These are phyloP conservation scores for Sphaerodactylus townsendi DNA, from an alignment of 2,113 vertebrate species.

Conservation along the genomic window DNA sequence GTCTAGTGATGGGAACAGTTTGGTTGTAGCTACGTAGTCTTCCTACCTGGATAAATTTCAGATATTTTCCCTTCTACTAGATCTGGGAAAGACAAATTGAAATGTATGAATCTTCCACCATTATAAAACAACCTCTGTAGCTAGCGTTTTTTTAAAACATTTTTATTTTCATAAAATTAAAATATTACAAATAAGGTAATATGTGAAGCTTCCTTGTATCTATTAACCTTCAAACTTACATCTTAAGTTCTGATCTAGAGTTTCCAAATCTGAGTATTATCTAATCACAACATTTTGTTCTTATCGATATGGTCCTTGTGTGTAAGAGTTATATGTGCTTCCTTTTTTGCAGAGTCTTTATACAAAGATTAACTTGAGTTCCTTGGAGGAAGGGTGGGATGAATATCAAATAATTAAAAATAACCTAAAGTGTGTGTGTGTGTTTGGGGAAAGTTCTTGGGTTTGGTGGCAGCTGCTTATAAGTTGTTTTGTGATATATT, in stretches of 20 bases:
- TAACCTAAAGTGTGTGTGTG: not conserved
- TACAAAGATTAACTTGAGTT: slow-evolving; percentile 1
- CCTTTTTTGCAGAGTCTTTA: not conserved
- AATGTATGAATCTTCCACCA: not conserved
- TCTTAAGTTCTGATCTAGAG: too few relatives aligned
- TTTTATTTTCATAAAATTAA: too few relatives aligned
- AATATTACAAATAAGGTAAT: too few relatives aligned
- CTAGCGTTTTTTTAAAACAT: too few relatives aligned
- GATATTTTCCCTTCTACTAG: not conserved
- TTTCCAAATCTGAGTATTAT: too few relatives aligned
- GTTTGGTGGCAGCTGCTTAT: not conserved
- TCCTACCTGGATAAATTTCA: not conserved
- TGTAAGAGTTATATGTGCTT: not conserved
- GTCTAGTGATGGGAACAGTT: not conserved
- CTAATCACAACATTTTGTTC: too few relatives aligned
- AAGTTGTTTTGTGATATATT: not conserved
- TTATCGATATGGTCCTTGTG: too few relatives aligned
- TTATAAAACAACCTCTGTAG: not conserved
- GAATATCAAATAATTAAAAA: too few relatives aligned
- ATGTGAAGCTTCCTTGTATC: too few relatives aligned
- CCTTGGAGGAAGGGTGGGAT: too few relatives aligned
- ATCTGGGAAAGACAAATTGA: not conserved
- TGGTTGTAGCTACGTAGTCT: not conserved
- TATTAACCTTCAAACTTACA: too few relatives aligned
- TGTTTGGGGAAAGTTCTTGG: not conserved